Evolutionary conservation across 1,140 invertebrate species (phyloP).

Genomic region (Nixonia krombeini): DNA sequence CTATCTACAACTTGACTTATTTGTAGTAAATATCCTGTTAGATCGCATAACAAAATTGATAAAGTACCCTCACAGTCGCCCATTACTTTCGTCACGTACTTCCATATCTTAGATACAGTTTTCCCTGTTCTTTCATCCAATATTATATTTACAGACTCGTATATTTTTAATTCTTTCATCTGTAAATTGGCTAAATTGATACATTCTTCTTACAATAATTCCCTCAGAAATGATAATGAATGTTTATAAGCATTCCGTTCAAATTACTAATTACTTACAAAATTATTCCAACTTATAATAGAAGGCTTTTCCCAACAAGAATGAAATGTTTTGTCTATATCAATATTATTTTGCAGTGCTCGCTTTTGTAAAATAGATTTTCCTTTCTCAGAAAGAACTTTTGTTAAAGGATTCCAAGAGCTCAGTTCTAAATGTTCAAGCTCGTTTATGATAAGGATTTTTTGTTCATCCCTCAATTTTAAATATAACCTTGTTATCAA

Average conservation of each 20-base stretch:
- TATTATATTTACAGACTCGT: conserved; percentile 16
- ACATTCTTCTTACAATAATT: background rate
- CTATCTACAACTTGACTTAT: conserved; percentile 27
- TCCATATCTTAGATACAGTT: conserved; percentile 54
- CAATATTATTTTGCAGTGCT: background rate
- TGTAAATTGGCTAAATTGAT: conserved; percentile 17
- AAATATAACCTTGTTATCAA: conserved; percentile 55
- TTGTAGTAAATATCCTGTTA: conserved; percentile 31
- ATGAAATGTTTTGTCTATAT: conserved; percentile 32
- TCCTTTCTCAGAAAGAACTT: conserved; percentile 26
- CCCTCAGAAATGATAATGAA: conserved; percentile 9
- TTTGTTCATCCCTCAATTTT: conserved; percentile 49
- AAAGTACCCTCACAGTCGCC: conserved; percentile 49
- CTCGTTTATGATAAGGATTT: conserved; percentile 38
- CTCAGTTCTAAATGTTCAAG: conserved; percentile 39
- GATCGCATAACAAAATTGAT: conserved; percentile 45
- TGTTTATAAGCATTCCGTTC: background rate
- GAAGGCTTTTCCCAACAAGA: conserved; percentile 46
- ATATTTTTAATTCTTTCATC: conserved; percentile 38
- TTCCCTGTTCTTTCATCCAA: conserved; percentile 33
- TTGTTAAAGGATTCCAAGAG: conserved; percentile 21
- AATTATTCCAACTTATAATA: conserved; percentile 45
- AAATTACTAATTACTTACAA: conserved; percentile 47
- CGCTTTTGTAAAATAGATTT: conserved; percentile 30
- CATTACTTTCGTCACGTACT: conserved; percentile 42